Conservation (phyloP, 1,140 invertebrate species). For the Oreohelix idahoensis region DNA sequence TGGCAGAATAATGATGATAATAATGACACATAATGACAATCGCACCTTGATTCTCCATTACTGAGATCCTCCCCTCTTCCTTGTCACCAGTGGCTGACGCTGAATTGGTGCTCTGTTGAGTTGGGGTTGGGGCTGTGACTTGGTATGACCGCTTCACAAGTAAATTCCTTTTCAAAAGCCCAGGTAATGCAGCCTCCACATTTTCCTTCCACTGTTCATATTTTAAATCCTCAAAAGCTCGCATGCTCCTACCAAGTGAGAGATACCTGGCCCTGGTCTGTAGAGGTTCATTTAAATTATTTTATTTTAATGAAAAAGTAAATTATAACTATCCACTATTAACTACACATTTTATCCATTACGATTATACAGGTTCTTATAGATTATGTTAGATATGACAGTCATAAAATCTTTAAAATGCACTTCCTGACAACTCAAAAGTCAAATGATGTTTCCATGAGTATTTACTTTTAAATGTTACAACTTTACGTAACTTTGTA, state of each 20-base stretch:
- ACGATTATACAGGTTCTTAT: too few relatives aligned
- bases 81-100: conserved; percentile 7
- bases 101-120: conserved; percentile 31
- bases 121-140: conserved; percentile 42
- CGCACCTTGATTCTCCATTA: conserved; percentile 31
- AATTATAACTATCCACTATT: too few relatives aligned
- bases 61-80: conserved; percentile 12
- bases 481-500: too few relatives aligned
- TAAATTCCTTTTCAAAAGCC: conserved; percentile 70
- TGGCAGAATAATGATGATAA: too few relatives aligned
- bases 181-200: conserved; percentile 67
- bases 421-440: too few relatives aligned
- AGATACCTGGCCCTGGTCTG: conserved; percentile 84
- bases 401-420: too few relatives aligned
- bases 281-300: not conserved
- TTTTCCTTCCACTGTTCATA: conserved; percentile 70
- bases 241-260: conserved; percentile 82
- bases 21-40: not conserved
- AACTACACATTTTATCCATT: too few relatives aligned
- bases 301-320: too few relatives aligned
- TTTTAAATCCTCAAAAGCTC: conserved; percentile 81
- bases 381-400: too few relatives aligned
- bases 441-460: too few relatives aligned
- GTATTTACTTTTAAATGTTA: too few relatives aligned
- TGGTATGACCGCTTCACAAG: conserved; percentile 59